Base-by-base conservation (phyloP, 2,113 vertebrate genomes). In the Corythornis cristatus region DNA sequence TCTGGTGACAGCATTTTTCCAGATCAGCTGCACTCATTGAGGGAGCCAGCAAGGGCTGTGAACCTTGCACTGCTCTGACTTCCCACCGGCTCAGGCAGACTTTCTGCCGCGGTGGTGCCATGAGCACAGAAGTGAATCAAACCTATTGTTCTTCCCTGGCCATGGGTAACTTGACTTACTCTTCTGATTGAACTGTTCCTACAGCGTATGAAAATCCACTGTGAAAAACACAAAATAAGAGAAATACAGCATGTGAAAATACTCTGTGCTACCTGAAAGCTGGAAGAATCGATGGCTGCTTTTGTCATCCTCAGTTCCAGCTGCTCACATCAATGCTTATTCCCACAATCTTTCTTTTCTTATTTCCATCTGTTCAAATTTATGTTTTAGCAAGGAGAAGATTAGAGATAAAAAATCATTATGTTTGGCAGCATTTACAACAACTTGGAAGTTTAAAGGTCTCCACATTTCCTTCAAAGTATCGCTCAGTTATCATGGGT, bases 91-190 rank as follows among this genome's bases (percentile, higher is more conserved):
- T 83, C 48, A 15, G 60, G 75, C 67, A 93, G 84, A 74, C 56
- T 94, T 89, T 93, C 84, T 92, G 75, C 67, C 3, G 1, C 2
- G 0, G 37, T 37, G 33, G 67, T 89, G 85, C 71, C 78, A 70
- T 43, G 51, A 74, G 57, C n/a, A 76, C 43, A 56, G 71, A 91
- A 79, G 35, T 87, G 91, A 96, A 97, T 95, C 93, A 96, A 97
- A 95, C 48, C 83, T 86, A 50, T 57, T 92, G 89, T 93, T 96
- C 94, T 96, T 95, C 96, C 77, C 95, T 83, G 88, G 82, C 83
- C 75, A 20, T 64, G 56, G 72, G 72, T 95, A 96, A 89, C 86
- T 67, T 93, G 91, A 90, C 94, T 97, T 93, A 72, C 79, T 95
- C 62, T 96, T 88, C 48, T 14, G 51, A 93, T 83, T 91, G 83